Evolutionary conservation across 2,797 vertebrate species (phyloP).

Genomic region (Anabas testudineus): DNA sequence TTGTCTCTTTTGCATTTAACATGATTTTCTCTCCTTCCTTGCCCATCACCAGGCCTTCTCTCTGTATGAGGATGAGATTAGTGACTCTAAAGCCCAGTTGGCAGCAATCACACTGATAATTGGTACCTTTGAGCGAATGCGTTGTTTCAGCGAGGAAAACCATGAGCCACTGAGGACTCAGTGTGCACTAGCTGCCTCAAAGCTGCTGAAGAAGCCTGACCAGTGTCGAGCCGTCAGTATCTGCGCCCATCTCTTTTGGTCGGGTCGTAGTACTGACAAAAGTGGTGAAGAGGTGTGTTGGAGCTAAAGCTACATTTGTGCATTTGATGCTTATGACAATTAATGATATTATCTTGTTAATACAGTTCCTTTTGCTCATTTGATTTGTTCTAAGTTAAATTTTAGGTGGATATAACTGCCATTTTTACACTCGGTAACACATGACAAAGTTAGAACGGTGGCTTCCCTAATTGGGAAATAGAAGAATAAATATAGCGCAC

Average conservation of each 20-base stretch:
- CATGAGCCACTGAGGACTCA: conserved; percentile 97
- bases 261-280: conserved; percentile 95
- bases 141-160: conserved; percentile 99
- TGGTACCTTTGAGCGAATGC: conserved; percentile 96
- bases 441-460: no score
- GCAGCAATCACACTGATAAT: conserved; percentile 98
- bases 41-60: conserved; percentile 90
- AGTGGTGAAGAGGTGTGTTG: conserved; percentile 92
- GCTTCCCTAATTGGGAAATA: no score
- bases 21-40: not conserved
- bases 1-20: not conserved
- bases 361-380: no score
- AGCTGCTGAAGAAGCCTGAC: conserved; percentile 97
- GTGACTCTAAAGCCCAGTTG: conserved; percentile 98
- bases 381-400: no score
- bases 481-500: no score
- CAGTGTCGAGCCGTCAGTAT: conserved; percentile 97
- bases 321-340: not conserved
- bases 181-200: conserved; percentile 96
- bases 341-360: no score
- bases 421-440: no score
- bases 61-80: conserved; percentile 98
- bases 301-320: not conserved
- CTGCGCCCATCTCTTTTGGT: conserved; percentile 98
- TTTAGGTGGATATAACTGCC: no score